A percentile compares a stretch with the other conserved stretches of the same genome.
phyloP scores from a whole-genome alignment of 2,797 vertebrate species.

The Pelodytes ibericus region DNA sequence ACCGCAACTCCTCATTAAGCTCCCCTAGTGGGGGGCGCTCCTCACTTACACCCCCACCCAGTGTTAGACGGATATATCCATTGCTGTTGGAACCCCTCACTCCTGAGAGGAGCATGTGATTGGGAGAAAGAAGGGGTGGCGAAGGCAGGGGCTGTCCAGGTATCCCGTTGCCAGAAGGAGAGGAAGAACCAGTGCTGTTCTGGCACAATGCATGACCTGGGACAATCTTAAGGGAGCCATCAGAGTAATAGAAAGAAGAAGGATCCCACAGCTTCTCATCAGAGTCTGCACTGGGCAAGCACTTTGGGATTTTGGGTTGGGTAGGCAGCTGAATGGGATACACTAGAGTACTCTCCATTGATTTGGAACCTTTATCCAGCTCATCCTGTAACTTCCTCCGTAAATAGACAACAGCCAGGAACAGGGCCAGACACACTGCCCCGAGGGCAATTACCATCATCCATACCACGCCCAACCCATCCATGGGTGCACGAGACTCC shows the following conservation, averaged over 20 bases:
- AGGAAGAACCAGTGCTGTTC: conserved; percentile 66
- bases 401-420: conserved; percentile 85
- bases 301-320: conserved; percentile 81
- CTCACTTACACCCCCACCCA: conserved; percentile 80
- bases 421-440: conserved; percentile 82
- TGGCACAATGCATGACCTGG: conserved; percentile 90
- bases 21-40: conserved; percentile 88
- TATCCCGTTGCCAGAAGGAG: conserved; percentile 70
- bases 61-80: conserved; percentile 91
- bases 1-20: conserved; percentile 91
- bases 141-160: conserved; percentile 87
- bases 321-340: conserved; percentile 93
- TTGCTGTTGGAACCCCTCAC: conserved; percentile 88
- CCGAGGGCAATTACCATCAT: conserved; percentile 89
- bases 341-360: conserved; percentile 88
- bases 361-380: conserved; percentile 85
- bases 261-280: conserved; percentile 97
- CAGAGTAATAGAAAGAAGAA: conserved; percentile 92
- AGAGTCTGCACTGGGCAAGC: conserved; percentile 83
- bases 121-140: conserved; percentile 85
- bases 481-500: conserved; percentile 85
- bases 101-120: conserved; percentile 89
- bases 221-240: conserved; percentile 95
- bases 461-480: conserved; percentile 89
- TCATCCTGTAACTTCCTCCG: conserved; percentile 86